A percentile compares a stretch with the other conserved stretches of the same genome.
Conservation (phyloP, 1,140 invertebrate genomes). For the Eubasilissa regina region DNA sequence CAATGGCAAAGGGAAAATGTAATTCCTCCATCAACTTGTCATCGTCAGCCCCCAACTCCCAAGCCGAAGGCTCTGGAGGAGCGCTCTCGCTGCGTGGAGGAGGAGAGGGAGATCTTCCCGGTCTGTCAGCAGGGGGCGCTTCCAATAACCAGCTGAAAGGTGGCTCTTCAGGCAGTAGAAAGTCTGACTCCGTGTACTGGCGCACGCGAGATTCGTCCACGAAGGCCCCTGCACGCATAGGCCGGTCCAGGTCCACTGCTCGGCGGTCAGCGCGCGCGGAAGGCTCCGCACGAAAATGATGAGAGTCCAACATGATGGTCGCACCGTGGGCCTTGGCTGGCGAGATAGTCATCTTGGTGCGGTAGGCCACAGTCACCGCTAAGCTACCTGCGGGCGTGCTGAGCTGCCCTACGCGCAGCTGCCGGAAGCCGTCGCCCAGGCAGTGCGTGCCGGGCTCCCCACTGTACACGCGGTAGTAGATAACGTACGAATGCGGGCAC, state of each 20-base stretch:
- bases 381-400: conserved; percentile 88
- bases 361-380: conserved; percentile 84
- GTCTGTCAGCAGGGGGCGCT: conserved; percentile 11
- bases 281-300: conserved; percentile 83
- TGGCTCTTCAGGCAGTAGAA: conserved; percentile 76
- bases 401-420: conserved; percentile 82
- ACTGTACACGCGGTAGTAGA: conserved; percentile 90
- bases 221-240: conserved; percentile 81
- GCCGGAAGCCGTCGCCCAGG: conserved; percentile 71
- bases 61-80: background rate
- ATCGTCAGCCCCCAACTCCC: conserved; percentile 48
- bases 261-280: conserved; percentile 74
- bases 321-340: conserved; percentile 82
- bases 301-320: conserved; percentile 89
- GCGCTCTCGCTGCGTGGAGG: background rate
- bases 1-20: conserved; percentile 75
- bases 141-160: conserved; percentile 79
- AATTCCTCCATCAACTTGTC: conserved; percentile 59
- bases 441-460: conserved; percentile 85
- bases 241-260: conserved; percentile 76
- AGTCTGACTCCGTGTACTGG: conserved; percentile 74
- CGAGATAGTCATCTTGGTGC: conserved; percentile 91
- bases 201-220: conserved; percentile 69
- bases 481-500: conserved; percentile 88
- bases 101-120: background rate